These are phyloP conservation scores for Troides helena DNA, from an alignment of 2,888 invertebrate species.

Conservation along the genomic window DNA sequence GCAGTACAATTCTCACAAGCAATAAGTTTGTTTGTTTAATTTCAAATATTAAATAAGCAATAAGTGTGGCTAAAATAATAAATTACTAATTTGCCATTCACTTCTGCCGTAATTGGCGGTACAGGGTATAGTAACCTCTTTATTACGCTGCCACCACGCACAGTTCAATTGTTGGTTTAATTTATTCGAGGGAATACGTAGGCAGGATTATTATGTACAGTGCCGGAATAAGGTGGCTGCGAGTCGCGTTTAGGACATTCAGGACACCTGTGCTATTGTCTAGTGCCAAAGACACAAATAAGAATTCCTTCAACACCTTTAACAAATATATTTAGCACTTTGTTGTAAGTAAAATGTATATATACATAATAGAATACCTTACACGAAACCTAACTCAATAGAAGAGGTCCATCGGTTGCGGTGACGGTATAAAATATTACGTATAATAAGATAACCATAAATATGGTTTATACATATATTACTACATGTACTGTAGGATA, in stretches of 20 bases:
- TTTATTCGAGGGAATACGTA: slow-evolving; percentile 32
- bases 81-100: slow-evolving; percentile 25
- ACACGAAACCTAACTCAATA: too few relatives aligned
- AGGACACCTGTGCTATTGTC: slow-evolving; percentile 25
- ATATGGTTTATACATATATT: too few relatives aligned
- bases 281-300: neutral
- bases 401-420: too few relatives aligned
- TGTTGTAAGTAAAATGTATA: too few relatives aligned
- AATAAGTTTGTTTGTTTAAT: neutral
- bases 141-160: slow-evolving; percentile 27
- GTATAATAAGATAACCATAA: too few relatives aligned
- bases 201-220: slow-evolving; percentile 26
- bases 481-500: too few relatives aligned
- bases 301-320: too few relatives aligned
- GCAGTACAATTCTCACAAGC: neutral
- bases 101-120: slow-evolving; percentile 14
- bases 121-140: slow-evolving; percentile 25
- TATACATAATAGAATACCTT: neutral
- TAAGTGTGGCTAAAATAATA: slow-evolving; percentile 3
- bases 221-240: slow-evolving; percentile 27
- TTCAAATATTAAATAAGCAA: neutral
- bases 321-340: too few relatives aligned
- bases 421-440: too few relatives aligned
- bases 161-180: slow-evolving; percentile 31
- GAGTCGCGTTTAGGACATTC: slow-evolving; percentile 23